A percentile compares a stretch with the other conserved stretches of the same genome.
Evolutionary conservation across 2,113 vertebrate genomes (phyloP).

Genomic region (Sander lucioperca): DNA sequence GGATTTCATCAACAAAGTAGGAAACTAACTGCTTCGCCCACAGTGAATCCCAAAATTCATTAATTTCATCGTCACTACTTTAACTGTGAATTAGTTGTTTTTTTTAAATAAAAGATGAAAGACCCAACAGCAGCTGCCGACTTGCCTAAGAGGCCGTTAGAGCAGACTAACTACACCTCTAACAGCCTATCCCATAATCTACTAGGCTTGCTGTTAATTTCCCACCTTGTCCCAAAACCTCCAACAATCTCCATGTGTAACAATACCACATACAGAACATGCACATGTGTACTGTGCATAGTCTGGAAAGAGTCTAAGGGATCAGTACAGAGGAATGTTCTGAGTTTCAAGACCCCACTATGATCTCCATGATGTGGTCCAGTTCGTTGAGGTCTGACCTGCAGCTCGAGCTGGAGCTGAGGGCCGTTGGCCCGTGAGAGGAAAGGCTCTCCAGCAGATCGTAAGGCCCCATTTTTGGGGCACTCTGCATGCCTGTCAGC

Average conservation of each 20-base stretch:
- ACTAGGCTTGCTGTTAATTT: constrained; percentile 56
- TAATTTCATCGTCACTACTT: constrained; percentile 7
- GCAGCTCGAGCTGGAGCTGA: constrained; percentile 88
- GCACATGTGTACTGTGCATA: constrained; percentile 68
- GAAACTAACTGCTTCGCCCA: constrained; percentile 58
- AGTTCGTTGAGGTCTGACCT: constrained; percentile 96
- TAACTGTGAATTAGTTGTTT: constrained; percentile 20
- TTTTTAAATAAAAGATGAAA: constrained; percentile 35
- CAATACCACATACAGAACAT: constrained; percentile 69
- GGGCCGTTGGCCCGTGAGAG: constrained; percentile 81
- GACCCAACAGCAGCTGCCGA: constrained; percentile 44
- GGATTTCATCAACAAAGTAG: constrained; percentile 60
- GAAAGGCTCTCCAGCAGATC: constrained; percentile 91
- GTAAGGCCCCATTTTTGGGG: constrained; percentile 89
- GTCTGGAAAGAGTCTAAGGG: constrained; percentile 71
- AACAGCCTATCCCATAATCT: constrained; percentile 31
- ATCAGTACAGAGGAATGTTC: constrained; percentile 44
- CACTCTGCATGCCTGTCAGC: constrained; percentile 93
- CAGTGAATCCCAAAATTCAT: constrained; percentile 29
- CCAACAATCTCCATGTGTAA: constrained; percentile 57
- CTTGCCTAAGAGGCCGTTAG: constrained; percentile 16
- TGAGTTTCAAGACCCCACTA: constrained; percentile 92
- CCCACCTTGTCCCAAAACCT: constrained; percentile 66
- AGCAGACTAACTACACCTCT: constrained; percentile 30
- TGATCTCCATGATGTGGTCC: constrained; percentile 98